Evolutionary conservation across 2,888 invertebrate genomes (phyloP), one percentile per base, ranked within the genome.

Genomic region (Ommatoiulus sabulosus): DNA sequence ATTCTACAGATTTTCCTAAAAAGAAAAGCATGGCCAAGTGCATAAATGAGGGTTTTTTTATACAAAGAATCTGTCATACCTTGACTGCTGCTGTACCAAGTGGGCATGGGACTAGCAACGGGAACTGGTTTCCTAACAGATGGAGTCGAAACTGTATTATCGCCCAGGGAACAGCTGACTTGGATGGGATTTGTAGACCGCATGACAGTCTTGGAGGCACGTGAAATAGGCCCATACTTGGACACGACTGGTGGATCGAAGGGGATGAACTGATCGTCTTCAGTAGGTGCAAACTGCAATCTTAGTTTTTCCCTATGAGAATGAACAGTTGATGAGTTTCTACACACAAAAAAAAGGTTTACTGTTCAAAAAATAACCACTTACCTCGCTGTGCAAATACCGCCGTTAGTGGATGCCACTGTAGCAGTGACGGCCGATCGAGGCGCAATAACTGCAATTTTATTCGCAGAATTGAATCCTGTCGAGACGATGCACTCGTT

Each of bases 221-320:
- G 93, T 0, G 95, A 95, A 90, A 96, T 96, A 0, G 96, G 95
- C 3, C 95, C 95, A 91, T 94, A 95, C 92, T 95, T 95, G 90
- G 95, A 95, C 24, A 95, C 94, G 44, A 94, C 93, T 0, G 95
- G 94, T 52, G 94, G 93, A 91, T 95, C 95, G 92, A 95, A 95
- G 8, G 95, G 95, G 88, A 95, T 94, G 91, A 95, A 95, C 91
- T 95, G 95, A 91, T 95, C 95, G 90, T 95, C 94, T 63, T 94
- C 94, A 87, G 94, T 91, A 90, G 94, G 89, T 43, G 72, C 84
- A 87, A 89, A 89, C 20, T 87, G 87, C 17, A 44, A 24, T 44
- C 48, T 17, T 15, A 35, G 20, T 46, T 88, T 88, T n/a, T 84
- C 63, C 44, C 88, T 88, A 20, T 12, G 43, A 87, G 24, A 72